Evolutionary conservation across 2,797 vertebrate species (phyloP).

Genomic region (Otus scops): DNA sequence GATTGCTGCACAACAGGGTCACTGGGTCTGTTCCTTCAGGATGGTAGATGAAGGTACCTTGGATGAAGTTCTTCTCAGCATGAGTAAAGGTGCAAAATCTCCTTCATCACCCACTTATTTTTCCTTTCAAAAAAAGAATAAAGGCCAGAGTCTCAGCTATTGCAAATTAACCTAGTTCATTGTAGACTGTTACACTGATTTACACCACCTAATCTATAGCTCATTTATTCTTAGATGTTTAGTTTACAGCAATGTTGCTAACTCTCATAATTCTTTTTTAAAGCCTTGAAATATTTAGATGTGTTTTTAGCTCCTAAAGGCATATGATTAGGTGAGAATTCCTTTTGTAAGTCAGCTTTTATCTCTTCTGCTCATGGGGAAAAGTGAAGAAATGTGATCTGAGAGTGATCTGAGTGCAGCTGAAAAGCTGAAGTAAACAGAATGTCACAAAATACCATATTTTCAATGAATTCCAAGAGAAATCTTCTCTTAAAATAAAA

Average conservation of each 20-base stretch:
- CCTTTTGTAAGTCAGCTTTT: not conserved
- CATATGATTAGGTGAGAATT: not conserved
- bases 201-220: not conserved
- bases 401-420: not conserved
- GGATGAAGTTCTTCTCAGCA: not conserved
- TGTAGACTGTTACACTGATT: not conserved
- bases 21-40: not conserved
- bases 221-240: not conserved
- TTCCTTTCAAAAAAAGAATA: not conserved
- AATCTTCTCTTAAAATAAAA: not conserved
- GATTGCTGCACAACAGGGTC: accelerated
- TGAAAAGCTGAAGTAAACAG: not conserved
- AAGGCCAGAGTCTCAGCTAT: not conserved
- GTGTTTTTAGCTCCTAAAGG: not conserved
- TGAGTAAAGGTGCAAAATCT: not conserved
- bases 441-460: not conserved
- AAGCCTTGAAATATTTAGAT: not conserved
- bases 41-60: not conserved
- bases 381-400: not conserved
- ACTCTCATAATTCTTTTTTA: not conserved
- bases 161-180: not conserved
- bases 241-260: not conserved
- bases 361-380: not conserved
- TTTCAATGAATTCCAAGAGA: not conserved
- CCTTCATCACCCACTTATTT: not conserved